A percentile compares a stretch with the other conserved stretches of the same genome.
Evolutionary conservation across 2,113 vertebrate species (phyloP).

Genomic region (Ibidorhyncha struthersii): DNA sequence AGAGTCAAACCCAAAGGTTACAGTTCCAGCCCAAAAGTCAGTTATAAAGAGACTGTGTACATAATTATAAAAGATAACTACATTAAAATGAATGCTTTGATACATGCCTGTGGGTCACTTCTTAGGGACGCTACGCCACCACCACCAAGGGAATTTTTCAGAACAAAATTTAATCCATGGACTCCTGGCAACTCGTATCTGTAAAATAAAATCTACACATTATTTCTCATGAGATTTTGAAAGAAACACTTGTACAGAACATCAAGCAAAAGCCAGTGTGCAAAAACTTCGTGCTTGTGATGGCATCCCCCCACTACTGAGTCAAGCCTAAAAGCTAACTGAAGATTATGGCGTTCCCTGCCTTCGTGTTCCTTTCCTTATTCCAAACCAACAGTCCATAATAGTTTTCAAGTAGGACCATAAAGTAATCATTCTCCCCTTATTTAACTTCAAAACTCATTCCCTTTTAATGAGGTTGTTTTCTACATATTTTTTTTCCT

Average conservation of each 20-base stretch:
- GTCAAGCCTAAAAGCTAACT: neutral
- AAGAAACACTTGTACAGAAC: neutral
- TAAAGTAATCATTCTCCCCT: neutral
- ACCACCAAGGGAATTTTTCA: conserved; percentile 84
- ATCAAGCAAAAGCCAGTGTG: neutral
- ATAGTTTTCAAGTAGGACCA: neutral
- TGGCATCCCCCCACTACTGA: neutral
- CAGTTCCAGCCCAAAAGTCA: neutral
- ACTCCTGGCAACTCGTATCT: conserved; percentile 87
- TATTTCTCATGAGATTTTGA: neutral
- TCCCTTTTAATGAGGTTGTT: neutral
- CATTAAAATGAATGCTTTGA: neutral
- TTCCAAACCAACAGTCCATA: neutral
- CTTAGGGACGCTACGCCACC: conserved; percentile 85
- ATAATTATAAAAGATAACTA: neutral
- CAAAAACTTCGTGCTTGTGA: neutral
- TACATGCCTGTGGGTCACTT: conserved; percentile 86
- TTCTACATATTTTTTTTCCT: neutral
- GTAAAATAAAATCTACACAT: neutral
- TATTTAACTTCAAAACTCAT: neutral
- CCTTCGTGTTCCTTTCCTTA: neutral
- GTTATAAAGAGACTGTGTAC: neutral
- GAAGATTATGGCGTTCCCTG: neutral
- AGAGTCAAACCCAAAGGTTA: neutral
- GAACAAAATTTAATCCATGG: conserved; percentile 85